Conservation (phyloP, 2,888 invertebrate genomes). For the Prosapia bicincta region DNA sequence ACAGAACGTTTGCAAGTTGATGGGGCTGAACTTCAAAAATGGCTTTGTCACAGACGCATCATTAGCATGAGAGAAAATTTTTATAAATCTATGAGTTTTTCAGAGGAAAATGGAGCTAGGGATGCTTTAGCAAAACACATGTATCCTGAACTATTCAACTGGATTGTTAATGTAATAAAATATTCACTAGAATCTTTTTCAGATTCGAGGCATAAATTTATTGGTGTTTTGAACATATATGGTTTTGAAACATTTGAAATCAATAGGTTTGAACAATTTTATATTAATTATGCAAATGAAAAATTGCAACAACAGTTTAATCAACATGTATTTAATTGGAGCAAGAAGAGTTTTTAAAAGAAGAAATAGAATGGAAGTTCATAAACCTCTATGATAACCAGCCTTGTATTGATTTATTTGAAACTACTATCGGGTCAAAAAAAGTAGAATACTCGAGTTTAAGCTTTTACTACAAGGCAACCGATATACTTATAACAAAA, state of each 20-base stretch:
- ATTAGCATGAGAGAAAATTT: conserved; percentile 88
- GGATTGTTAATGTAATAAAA: conserved; percentile 89
- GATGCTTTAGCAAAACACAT: conserved; percentile 97
- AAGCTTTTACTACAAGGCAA: no score
- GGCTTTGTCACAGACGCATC: conserved; percentile 89
- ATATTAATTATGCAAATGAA: conserved; percentile 99
- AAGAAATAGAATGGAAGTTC: conserved; percentile 97
- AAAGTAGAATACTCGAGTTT: no score
- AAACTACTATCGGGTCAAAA: no score
- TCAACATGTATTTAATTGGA: conserved; percentile 75
- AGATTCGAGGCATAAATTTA: conserved; percentile 67
- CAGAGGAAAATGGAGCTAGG: conserved; percentile 63
- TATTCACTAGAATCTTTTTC: conserved; percentile 69
- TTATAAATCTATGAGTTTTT: conserved; percentile 76
- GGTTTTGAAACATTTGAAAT: conserved; percentile 95
- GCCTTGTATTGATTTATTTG: conserved; percentile 97
- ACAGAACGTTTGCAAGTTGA: conserved; percentile 75
- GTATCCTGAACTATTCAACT: conserved; percentile 89
- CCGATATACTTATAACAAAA: no score
- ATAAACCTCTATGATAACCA: conserved; percentile 99
- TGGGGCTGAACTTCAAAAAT: conserved; percentile 69
- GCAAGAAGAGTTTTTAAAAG: conserved; percentile 96
- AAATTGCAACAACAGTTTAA: conserved; percentile 99
- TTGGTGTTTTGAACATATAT: conserved; percentile 97
- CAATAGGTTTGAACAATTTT: conserved; percentile 99